These are phyloP conservation scores for Sitophilus oryzae DNA, from an alignment of 1,140 invertebrate genomes.

Conservation along the genomic window DNA sequence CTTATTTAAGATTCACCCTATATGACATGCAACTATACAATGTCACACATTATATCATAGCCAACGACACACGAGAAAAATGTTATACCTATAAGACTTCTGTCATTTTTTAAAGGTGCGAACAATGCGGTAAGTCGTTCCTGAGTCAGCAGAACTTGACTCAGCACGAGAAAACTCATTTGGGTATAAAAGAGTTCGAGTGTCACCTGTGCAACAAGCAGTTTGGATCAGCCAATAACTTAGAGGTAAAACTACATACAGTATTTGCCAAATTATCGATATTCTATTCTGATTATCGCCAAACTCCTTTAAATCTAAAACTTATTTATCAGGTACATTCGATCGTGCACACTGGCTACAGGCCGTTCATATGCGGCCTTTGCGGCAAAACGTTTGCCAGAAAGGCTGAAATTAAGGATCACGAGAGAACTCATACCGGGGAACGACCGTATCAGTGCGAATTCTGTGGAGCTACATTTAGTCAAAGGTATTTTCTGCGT, in stretches of 20 bases:
- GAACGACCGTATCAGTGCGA: conserved; percentile 80
- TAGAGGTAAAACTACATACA: conserved; percentile 46
- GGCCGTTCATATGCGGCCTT: conserved; percentile 61
- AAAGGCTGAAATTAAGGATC: conserved; percentile 68
- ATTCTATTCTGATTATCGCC: neutral
- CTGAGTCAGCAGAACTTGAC: conserved; percentile 66
- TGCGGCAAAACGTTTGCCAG: conserved; percentile 72
- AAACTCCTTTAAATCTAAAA: neutral
- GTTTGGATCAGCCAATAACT: conserved; percentile 67
- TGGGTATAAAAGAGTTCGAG: conserved; percentile 62
- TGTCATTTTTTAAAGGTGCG: conserved; percentile 49
- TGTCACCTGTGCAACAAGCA: conserved; percentile 71
- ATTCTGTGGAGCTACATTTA: conserved; percentile 68
- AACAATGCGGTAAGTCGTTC: conserved; percentile 65
- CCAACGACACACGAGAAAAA: no score
- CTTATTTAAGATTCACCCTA: no score
- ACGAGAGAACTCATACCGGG: conserved; percentile 72
- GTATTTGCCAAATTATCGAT: neutral
- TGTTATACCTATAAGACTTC: neutral
- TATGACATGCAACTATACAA: no score
- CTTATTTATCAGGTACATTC: conserved; percentile 61
- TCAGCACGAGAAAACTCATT: conserved; percentile 67
- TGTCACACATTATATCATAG: no score
- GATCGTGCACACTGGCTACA: conserved; percentile 57
- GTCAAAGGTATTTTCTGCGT: conserved; percentile 50